phyloP scores from a whole-genome alignment of 64 coral and sea anemone genomes.

The Dendronephthya gigantea region DNA sequence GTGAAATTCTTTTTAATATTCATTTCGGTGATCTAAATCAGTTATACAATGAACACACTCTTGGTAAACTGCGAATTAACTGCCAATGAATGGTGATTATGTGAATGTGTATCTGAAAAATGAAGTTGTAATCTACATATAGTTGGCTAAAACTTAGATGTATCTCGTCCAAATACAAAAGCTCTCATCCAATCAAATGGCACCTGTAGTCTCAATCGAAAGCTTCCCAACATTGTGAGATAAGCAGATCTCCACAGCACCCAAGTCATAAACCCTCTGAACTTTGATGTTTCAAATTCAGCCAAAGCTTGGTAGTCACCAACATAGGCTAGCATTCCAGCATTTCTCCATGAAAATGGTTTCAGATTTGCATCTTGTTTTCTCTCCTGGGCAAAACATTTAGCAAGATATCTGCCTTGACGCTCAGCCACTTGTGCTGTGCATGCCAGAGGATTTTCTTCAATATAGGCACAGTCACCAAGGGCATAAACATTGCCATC shows the following conservation, averaged over 20 bases:
- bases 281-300: constrained; percentile 84
- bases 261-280: constrained; percentile 95
- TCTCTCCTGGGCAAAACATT: constrained; percentile 34
- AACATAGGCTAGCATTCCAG: constrained; percentile 90
- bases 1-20: no score
- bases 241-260: constrained; percentile 90
- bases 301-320: constrained; percentile 84
- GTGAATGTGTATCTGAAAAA: no score
- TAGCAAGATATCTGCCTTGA: constrained; percentile 76
- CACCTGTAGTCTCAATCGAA: constrained; percentile 79
- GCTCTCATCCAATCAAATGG: constrained; percentile 96
- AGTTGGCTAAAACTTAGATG: constrained; percentile 79
- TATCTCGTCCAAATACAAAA: constrained; percentile 86
- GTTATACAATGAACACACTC: no score
- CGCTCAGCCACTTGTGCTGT: constrained; percentile 84
- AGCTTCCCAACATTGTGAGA: constrained; percentile 84
- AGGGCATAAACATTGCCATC: constrained; percentile 72
- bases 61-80: no score
- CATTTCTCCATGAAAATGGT: constrained; percentile 77
- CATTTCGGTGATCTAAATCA: no score
- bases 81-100: no score
- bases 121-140: no score
- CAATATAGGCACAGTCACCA: constrained; percentile 80
- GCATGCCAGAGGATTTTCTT: constrained; percentile 54
- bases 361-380: constrained; percentile 32